Conservation (phyloP, 2,113 vertebrate species). For the Odocoileus hemionus region DNA sequence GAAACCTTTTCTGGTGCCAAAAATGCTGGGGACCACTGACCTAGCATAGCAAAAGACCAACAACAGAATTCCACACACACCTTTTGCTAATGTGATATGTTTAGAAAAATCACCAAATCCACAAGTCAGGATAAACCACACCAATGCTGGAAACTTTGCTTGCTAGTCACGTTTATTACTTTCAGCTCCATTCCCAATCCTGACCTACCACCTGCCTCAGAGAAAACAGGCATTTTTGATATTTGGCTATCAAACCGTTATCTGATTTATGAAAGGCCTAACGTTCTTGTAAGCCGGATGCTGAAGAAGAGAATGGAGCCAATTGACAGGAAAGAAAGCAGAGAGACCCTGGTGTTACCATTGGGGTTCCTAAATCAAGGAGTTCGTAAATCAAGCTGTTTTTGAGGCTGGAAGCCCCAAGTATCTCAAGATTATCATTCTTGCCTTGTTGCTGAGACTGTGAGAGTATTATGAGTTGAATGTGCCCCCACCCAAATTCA, state of each 20-base stretch:
- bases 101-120: not conserved
- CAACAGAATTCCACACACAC: not conserved
- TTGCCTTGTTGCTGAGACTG: not conserved
- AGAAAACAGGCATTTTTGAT: not conserved
- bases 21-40: not conserved
- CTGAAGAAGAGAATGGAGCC: not conserved
- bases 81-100: not conserved
- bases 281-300: not conserved
- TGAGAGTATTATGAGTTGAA: not conserved
- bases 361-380: not conserved
- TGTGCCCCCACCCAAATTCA: not conserved
- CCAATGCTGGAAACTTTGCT: not conserved
- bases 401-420: not conserved
- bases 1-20: not conserved
- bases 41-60: not conserved
- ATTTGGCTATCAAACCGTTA: not conserved
- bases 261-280: not conserved
- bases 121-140: not conserved
- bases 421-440: not conserved
- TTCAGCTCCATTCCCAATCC: not conserved
- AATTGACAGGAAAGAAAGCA: not conserved
- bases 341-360: not conserved
- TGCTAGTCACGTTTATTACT: not conserved
- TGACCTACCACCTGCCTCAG: not conserved
- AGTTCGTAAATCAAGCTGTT: not conserved